Conservation (phyloP, 2,113 vertebrate genomes). For the Sorex araneus region DNA sequence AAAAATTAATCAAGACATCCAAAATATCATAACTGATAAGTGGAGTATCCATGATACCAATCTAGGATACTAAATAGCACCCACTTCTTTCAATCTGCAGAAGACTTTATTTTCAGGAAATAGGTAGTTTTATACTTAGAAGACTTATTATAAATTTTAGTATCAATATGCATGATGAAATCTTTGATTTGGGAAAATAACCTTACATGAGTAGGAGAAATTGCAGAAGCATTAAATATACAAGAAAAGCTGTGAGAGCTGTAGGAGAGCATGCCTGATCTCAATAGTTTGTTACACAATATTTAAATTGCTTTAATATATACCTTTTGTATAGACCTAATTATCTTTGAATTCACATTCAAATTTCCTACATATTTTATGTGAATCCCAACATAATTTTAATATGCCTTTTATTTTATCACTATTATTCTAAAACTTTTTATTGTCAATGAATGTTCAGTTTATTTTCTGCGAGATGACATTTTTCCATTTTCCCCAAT, state of each 20-base stretch:
- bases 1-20: no score
- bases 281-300: not conserved
- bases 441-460: not conserved
- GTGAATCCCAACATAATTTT: not conserved
- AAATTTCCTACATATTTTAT: constrained; percentile 37
- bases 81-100: not conserved
- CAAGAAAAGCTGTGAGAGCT: not conserved
- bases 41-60: not conserved
- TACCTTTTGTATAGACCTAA: not conserved
- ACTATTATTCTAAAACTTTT: not conserved
- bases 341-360: not conserved
- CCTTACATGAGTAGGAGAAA: not conserved
- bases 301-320: not conserved
- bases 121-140: not conserved
- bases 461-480: not conserved
- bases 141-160: not conserved
- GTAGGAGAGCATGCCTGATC: rapidly evolving
- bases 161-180: not conserved
- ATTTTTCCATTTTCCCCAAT: not conserved
- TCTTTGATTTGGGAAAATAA: not conserved
- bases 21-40: not conserved
- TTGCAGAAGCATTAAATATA: not conserved
- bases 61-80: not conserved
- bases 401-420: not conserved
- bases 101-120: not conserved